phyloP scores from a whole-genome alignment of 2,888 invertebrate species.

The Dryococelus australis region DNA sequence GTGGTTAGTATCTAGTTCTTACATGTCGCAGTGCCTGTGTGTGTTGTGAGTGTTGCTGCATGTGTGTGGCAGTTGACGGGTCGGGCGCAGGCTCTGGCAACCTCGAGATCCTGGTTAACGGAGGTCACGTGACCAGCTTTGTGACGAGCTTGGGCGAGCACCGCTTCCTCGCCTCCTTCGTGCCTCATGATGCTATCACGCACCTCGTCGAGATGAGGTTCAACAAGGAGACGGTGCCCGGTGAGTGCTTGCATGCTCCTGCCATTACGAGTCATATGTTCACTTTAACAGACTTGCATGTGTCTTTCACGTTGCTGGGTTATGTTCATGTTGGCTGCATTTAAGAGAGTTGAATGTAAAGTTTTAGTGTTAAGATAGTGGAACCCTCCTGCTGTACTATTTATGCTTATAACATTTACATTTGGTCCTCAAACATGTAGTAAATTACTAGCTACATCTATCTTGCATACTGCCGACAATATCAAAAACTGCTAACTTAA shows the following conservation, averaged over 20 bases:
- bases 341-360: too few species aligned
- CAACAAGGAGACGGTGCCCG: slow-evolving; percentile 89
- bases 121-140: slow-evolving; percentile 92
- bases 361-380: too few species aligned
- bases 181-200: slow-evolving; percentile 83
- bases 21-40: background rate
- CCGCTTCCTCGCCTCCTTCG: slow-evolving; percentile 90
- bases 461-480: too few species aligned
- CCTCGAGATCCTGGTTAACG: slow-evolving; percentile 93
- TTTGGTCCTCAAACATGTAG: too few species aligned
- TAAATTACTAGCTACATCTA: too few species aligned
- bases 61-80: slow-evolving; percentile 80
- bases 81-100: slow-evolving; percentile 96
- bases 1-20: too few species aligned
- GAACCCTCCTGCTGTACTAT: too few species aligned
- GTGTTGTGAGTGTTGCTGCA: background rate
- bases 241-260: slow-evolving; percentile 65
- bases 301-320: too few species aligned
- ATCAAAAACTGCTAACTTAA: too few species aligned
- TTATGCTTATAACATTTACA: too few species aligned
- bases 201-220: slow-evolving; percentile 94
- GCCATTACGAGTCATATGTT: background rate
- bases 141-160: slow-evolving; percentile 91
- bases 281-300: too few species aligned
- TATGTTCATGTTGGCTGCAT: too few species aligned